Percentiles rank a stretch among this genome's conserved stretches.
Evolutionary conservation across 2,113 vertebrate genomes (phyloP).

Genomic region (Mola mola): DNA sequence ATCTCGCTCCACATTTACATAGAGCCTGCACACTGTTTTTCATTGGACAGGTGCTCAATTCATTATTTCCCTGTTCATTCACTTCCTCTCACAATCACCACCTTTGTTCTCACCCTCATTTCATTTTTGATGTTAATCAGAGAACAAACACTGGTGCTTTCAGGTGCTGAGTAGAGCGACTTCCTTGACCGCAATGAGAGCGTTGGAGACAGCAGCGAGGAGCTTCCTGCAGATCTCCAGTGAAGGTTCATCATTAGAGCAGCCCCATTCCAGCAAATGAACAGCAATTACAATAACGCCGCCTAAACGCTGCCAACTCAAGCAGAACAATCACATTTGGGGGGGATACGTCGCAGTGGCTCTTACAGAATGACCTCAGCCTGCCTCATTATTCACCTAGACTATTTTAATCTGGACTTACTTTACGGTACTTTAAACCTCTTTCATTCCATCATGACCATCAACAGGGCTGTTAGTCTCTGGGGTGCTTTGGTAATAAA

Average conservation of each 20-base stretch:
- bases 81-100: constrained; percentile 43
- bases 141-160: constrained; percentile 54
- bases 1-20: constrained; percentile 13
- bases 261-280: constrained; percentile 75
- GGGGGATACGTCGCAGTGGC: constrained; percentile 55
- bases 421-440: constrained; percentile 69
- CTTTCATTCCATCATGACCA: constrained; percentile 63
- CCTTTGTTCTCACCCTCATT: constrained; percentile 21
- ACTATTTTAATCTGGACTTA: constrained; percentile 73
- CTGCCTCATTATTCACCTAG: constrained; percentile 58
- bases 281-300: constrained; percentile 71
- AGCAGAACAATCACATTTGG: constrained; percentile 80
- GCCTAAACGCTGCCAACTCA: constrained; percentile 71
- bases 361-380: constrained; percentile 64
- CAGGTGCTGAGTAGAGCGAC: constrained; percentile 14
- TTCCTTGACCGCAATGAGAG: constrained; percentile 54
- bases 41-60: constrained; percentile 20
- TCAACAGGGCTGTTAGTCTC: constrained; percentile 52
- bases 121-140: constrained; percentile 66
- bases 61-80: constrained; percentile 22
- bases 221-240: constrained; percentile 61
- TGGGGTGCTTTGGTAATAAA: constrained; percentile 26
- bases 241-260: constrained; percentile 68
- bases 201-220: constrained; percentile 51
- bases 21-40: constrained; percentile 26